Evolutionary conservation across 2,888 invertebrate species (phyloP), one percentile per base, ranked within the genome.

Genomic region (Chalcis sispes): DNA sequence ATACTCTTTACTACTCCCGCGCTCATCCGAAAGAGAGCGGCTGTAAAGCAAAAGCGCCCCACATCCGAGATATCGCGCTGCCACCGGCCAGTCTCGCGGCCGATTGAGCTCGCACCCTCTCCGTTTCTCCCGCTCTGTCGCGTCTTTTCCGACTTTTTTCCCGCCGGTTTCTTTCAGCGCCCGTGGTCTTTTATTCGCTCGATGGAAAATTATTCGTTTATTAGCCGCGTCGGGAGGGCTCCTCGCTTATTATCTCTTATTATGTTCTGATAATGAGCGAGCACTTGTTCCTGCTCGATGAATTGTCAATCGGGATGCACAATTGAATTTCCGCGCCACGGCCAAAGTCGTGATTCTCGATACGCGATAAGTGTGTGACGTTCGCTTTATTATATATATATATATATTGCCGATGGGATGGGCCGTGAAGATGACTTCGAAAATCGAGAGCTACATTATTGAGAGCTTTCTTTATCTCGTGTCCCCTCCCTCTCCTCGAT

Each of bases 391-490:
- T n/a, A n/a, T n/a, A n/a, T n/a, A n/a, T n/a, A n/a, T n/a, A n/a
- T n/a, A n/a, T n/a, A n/a, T n/a, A n/a, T 52, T 23, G 23, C 32
- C 29, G 7, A 13, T 13, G 42, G 42, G 42, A 15, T 42, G 42
- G 15, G 15, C 20, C 13, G 18, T 8, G 48, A 25, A 25, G 20
- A 29, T 15, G 52, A 25, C 1, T 18, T 84, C 79, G 83, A 83
- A 85, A 85, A 84, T 85, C 84, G 85, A 85, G 85, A 80, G 79
- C 74, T 85, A 83, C 83, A 84, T 85, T 85, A 85, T 85, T 85
- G 80, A 85, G 77, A 77, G 71, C 62, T 4, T 81, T 80, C 72
- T 79, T 77, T 65, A 78, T 79, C 70, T 76, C 29, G 59, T 40
- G 20, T 42, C 27, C 40, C 40, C 65, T 66, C 58, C 25, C 48